Percentiles rank a stretch among this genome's conserved stretches.
These are phyloP conservation scores for Falco naumanni DNA, from an alignment of 2,797 vertebrate species.

Conservation along the genomic window DNA sequence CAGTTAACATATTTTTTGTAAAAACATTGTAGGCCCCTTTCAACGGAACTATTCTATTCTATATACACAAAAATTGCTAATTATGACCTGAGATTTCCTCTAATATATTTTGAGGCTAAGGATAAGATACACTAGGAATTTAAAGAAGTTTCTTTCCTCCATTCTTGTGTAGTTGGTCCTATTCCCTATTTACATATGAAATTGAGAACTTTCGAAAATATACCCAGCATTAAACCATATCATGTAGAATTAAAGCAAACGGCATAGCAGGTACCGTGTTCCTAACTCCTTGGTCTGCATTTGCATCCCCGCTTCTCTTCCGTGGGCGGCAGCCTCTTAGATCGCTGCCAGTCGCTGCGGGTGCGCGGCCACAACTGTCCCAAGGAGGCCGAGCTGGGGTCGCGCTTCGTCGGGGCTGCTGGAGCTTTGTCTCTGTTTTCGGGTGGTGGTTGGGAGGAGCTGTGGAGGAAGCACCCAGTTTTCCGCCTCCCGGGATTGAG, in stretches of 20 bases:
- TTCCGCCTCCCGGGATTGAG: not conserved
- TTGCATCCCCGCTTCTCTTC: not conserved
- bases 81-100: not conserved
- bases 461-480: not conserved
- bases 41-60: not conserved
- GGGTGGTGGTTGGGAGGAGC: not conserved
- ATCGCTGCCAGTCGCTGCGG: not conserved
- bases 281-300: not conserved
- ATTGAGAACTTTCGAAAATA: not conserved
- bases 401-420: not conserved
- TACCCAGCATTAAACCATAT: not conserved
- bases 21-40: not conserved
- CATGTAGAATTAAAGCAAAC: not conserved
- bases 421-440: not conserved
- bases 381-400: not conserved
- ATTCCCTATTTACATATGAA: not conserved
- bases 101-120: not conserved
- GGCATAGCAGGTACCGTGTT: not conserved
- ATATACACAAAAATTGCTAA: not conserved
- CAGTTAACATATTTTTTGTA: not conserved
- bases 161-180: not conserved
- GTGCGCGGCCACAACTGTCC: not conserved
- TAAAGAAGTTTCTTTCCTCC: not conserved
- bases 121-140: not conserved
- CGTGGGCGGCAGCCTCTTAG: not conserved